Base-by-base conservation (phyloP, 2,797 vertebrate genomes). In the Hipposideros larvatus region DNA sequence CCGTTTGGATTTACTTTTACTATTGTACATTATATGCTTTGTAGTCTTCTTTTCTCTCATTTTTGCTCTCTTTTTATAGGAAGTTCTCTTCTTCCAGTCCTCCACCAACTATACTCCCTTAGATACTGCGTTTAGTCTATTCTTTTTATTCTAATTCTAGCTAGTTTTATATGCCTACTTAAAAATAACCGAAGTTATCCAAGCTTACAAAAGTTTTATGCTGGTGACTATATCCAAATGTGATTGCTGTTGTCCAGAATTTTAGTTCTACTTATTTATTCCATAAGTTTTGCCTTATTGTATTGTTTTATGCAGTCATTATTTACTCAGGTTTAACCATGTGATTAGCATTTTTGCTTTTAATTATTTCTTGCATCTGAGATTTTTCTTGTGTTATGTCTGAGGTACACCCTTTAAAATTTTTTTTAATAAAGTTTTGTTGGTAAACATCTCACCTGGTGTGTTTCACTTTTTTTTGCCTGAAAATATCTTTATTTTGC, bases 401-500 rank as follows among this genome's bases (percentile, higher is more conserved):
- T 87, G 21, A 51, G 53, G 16, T 43, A 68, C 1, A 59, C 9
- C 28, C 16, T 75, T 90, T 68, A 82, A 68, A 61, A 19, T 70
- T 65, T 77, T 71, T 24, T 93, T 96, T 75, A 70, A 68, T 77
- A 51, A 83, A 59, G 11, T 89, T 94, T 83, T 93, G 10, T 73
- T 86, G 8, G 31, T 87, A 73, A 77, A 87, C 1, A 77, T 74
- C 46, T 90, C 34, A 77, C 19, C 11, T 78, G 31, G 7, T 86
- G 26, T 70, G n/a, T 57, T 85, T 46, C 59, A 28, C 18, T 53
- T 65, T 75, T 28, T 46, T 31, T 41, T 46, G 4, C 41, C 55
- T 82, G 84, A 83, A 83, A 88, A 89, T 65, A 26, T 22, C 28
- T 92, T 92, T 85, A 19, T 87, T 66, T 87, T 90, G 37, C 57